Evolutionary conservation across 2,797 vertebrate genomes (phyloP).

Genomic region (Rhinatrema bivittatum): DNA sequence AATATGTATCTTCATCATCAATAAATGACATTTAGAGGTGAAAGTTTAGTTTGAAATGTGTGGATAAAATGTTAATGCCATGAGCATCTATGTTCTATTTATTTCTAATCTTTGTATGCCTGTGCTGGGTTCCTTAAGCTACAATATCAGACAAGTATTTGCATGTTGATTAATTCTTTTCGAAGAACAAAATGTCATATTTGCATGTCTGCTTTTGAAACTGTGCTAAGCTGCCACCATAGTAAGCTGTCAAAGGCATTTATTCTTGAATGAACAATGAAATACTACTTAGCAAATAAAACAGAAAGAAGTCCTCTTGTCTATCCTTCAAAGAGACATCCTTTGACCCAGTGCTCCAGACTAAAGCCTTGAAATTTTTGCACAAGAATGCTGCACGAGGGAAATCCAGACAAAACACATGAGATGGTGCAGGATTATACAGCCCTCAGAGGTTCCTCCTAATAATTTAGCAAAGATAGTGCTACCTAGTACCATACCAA

Average conservation of each 20-base stretch:
- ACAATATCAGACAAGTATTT: slow-evolving; percentile 18
- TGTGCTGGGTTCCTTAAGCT: slow-evolving; percentile 1
- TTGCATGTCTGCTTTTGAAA: slow-evolving; percentile 18
- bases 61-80: no score
- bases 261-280: slow-evolving; percentile 70
- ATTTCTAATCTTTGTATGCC: not conserved
- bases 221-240: slow-evolving; percentile 27
- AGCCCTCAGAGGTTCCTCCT: slow-evolving; percentile 52
- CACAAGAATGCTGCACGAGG: slow-evolving; percentile 64
- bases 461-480: slow-evolving; percentile 40
- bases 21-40: no score
- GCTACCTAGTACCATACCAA: slow-evolving; percentile 27
- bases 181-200: slow-evolving; percentile 17
- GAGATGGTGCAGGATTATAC: slow-evolving; percentile 52
- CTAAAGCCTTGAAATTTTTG: slow-evolving; percentile 65
- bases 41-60: no score
- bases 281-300: slow-evolving; percentile 70
- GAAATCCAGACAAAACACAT: slow-evolving; percentile 86
- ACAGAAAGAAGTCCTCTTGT: slow-evolving; percentile 63
- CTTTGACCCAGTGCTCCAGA: slow-evolving; percentile 75
- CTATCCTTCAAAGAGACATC: slow-evolving; percentile 74
- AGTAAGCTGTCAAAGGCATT: slow-evolving; percentile 44
- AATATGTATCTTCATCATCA: no score
- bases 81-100: no score
- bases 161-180: slow-evolving; percentile 15